Conservation (phyloP, 2,113 vertebrate species). For the Petrocephalus zakoni region DNA sequence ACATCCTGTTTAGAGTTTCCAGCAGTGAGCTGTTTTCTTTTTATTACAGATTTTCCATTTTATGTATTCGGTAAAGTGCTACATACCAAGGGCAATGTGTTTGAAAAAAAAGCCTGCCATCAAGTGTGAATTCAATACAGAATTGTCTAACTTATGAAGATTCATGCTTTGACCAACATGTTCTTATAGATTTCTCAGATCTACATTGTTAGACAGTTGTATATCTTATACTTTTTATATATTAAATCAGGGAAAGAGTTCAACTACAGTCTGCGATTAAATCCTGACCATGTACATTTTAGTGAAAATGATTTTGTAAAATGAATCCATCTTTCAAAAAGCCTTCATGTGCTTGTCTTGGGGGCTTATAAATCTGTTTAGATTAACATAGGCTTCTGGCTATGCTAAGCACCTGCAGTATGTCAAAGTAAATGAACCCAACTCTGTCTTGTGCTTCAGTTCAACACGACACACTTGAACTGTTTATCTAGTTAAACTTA, state of each 20-base stretch:
- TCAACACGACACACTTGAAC: background rate
- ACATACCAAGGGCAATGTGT: background rate
- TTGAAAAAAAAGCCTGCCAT: background rate
- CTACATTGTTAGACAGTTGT: background rate
- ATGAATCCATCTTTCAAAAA: background rate
- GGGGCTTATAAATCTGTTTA: background rate
- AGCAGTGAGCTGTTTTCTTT: background rate
- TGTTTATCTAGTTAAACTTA: slow-evolving; percentile 16
- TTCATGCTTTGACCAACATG: background rate
- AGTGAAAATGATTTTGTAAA: background rate
- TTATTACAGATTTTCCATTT: background rate
- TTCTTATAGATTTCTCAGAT: background rate
- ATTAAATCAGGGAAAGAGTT: background rate
- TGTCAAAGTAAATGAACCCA: background rate
- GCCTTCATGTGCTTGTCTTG: background rate
- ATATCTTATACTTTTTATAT: background rate
- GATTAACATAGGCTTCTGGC: background rate
- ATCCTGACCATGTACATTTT: background rate
- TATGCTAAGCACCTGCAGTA: background rate
- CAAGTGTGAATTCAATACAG: background rate
- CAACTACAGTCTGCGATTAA: background rate
- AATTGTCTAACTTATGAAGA: background rate
- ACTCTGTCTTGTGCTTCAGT: background rate
- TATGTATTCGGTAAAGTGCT: background rate
- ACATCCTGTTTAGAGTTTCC: background rate